phyloP scores from a whole-genome alignment of 2,888 invertebrate genomes.

The Byasa hedistus region DNA sequence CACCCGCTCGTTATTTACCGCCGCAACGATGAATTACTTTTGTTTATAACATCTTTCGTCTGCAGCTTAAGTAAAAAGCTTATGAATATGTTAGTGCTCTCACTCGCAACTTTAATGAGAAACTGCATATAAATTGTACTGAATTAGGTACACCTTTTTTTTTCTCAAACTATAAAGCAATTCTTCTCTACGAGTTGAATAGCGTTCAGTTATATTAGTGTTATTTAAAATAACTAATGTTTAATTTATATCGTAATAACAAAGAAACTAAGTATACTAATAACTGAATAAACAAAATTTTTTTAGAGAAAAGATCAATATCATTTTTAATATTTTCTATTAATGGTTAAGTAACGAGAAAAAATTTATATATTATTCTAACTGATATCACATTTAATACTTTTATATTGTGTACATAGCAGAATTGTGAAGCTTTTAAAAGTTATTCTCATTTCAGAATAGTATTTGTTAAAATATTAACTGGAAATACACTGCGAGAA shows the following conservation, averaged over 20 bases:
- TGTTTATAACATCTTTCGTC: conserved; percentile 62
- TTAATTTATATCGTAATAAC: not conserved
- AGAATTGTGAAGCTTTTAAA: no score
- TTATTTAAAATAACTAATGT: not conserved
- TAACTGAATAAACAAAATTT: no score
- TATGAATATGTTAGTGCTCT: conserved; percentile 63
- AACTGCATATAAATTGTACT: conserved; percentile 38
- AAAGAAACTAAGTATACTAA: no score
- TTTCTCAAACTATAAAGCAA: not conserved
- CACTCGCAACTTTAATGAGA: conserved; percentile 50
- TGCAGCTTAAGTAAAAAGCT: conserved; percentile 60
- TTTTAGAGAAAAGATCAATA: no score
- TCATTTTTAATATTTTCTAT: no score
- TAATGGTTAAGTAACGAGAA: no score
- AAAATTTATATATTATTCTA: no score
- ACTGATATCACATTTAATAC: no score
- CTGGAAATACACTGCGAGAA: conserved; percentile 46
- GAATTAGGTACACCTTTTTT: conserved; percentile 18
- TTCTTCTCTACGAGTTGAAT: not conserved
- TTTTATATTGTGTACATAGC: no score
- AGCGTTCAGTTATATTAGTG: not conserved
- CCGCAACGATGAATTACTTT: conserved; percentile 61
- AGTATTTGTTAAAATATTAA: conserved; percentile 24
- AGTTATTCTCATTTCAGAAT: no score
- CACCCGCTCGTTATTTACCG: conserved; percentile 71